Base-by-base conservation (phyloP, 2,797 vertebrate genomes). In the Garrulus glandarius region DNA sequence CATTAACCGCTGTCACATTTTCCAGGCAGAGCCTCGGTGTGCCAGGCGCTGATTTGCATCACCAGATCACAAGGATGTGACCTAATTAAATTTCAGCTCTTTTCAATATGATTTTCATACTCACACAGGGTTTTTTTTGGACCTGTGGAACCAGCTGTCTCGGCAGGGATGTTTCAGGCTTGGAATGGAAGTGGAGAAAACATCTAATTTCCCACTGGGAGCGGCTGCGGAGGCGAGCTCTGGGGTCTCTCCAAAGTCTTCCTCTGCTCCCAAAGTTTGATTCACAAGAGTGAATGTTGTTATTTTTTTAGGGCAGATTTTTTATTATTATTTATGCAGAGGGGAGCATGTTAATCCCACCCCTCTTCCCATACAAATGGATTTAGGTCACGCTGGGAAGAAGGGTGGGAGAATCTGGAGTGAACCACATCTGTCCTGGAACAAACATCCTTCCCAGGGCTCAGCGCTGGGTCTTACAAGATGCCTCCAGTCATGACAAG, bases 41-140 rank as follows among this genome's bases (percentile, higher is more conserved):
- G 61, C 90, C 85, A 49, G 84, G 77, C 36, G 9, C 76, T 11
- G 59, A 86, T 92, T 94, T 93, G 92, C 93, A 93, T 93, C 43
- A 1, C 71, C 86, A 44, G 79, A 84, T 93, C 93, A 81, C 80
- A 91, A 72, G 87, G 94, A 90, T 93, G 93, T 94, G 94, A 95
- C 94, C 95, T 95, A 96, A 92, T 96, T 97, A 87, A 75, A 64
- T 88, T 84, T 39, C 94, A 59, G 61, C 92, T 95, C 83, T 15
- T 97, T 86, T 94, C 81, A 93, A 87, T 68, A 69, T 92, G 80
- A 96, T 96, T 96, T 95, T 92, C 95, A 93, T 95, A 95, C 29
- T 90, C 86, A 29, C 59, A 56, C 4, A 9, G 64, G 15, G 55
- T 1, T 49, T 30, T 15, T 79, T 69, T 21, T 36, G 74, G 92